Conservation (phyloP, 2,113 vertebrate genomes). For the Brachionichthys hirsutus region DNA sequence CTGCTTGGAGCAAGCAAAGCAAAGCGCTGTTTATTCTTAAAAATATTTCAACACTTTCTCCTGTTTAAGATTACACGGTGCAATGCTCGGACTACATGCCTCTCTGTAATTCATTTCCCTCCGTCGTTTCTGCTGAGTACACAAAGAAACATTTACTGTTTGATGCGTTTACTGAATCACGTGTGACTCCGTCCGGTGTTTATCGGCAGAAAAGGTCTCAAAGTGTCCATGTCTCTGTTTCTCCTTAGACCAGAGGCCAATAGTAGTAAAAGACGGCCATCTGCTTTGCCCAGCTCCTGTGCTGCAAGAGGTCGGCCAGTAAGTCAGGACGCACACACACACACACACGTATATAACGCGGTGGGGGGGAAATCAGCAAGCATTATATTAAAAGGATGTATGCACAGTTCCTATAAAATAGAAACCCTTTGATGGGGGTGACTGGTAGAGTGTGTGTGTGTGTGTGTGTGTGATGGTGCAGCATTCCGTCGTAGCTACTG, state of each 20-base stretch:
- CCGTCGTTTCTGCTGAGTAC: neutral
- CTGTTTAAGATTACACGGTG: no score
- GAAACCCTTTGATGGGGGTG: no score
- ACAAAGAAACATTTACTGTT: neutral
- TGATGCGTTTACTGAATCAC: neutral
- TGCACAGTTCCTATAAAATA: no score
- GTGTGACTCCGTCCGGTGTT: neutral
- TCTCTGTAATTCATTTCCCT: neutral
- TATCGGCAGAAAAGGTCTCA: neutral
- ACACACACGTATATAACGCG: neutral
- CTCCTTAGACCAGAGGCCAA: slow-evolving; percentile 84
- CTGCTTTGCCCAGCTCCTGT: slow-evolving; percentile 88
- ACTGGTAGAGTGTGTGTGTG: neutral
- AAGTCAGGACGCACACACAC: slow-evolving; percentile 69
- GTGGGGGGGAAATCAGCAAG: no score
- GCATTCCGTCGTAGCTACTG: neutral
- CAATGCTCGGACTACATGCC: no score
- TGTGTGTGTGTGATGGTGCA: neutral
- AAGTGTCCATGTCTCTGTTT: slow-evolving; percentile 11
- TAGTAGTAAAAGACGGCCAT: slow-evolving; percentile 77
- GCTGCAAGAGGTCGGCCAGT: slow-evolving; percentile 88
- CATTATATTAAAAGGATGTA: no score
- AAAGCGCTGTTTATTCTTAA: no score
- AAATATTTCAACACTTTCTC: no score
- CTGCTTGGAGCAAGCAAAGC: no score